A percentile compares a stretch with the other conserved stretches of the same genome.
Conservation (phyloP, 2,797 vertebrate genomes). For the Glossophaga mutica region DNA sequence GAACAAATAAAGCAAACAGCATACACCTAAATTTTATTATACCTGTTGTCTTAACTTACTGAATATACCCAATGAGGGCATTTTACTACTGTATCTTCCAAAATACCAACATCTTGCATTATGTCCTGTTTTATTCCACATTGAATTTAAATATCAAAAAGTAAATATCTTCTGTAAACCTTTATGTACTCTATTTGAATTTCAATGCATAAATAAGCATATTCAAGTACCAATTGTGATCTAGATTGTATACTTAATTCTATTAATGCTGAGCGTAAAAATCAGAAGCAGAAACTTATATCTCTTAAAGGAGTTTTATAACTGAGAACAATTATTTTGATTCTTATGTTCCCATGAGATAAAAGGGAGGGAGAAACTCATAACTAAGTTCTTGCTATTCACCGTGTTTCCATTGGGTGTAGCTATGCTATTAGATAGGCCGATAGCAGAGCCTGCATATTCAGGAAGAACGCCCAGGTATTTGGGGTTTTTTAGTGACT, state of each 20-base stretch:
- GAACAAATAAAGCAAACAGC: not conserved
- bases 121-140: not conserved
- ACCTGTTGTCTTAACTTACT: not conserved
- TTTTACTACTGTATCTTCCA: not conserved
- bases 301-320: not conserved
- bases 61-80: not conserved
- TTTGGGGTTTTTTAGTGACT: not conserved
- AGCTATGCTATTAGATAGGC: slow-evolving; percentile 81
- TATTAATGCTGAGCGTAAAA: not conserved
- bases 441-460: slow-evolving; percentile 5
- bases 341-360: slow-evolving; percentile 32
- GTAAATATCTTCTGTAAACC: not conserved
- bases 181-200: slow-evolving; percentile 41
- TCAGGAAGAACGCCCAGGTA: slow-evolving; percentile 53
- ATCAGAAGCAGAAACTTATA: slow-evolving; percentile 1
- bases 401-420: slow-evolving; percentile 79
- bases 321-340: not conserved
- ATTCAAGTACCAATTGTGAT: not conserved
- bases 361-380: not conserved
- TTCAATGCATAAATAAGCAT: slow-evolving; percentile 35
- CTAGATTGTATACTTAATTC: not conserved
- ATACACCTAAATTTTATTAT: not conserved
- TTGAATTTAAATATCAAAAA: not conserved
- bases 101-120: not conserved
- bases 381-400: slow-evolving; percentile 75